phyloP scores from a whole-genome alignment of 2,113 vertebrate genomes.

The Notothenia rossii region DNA sequence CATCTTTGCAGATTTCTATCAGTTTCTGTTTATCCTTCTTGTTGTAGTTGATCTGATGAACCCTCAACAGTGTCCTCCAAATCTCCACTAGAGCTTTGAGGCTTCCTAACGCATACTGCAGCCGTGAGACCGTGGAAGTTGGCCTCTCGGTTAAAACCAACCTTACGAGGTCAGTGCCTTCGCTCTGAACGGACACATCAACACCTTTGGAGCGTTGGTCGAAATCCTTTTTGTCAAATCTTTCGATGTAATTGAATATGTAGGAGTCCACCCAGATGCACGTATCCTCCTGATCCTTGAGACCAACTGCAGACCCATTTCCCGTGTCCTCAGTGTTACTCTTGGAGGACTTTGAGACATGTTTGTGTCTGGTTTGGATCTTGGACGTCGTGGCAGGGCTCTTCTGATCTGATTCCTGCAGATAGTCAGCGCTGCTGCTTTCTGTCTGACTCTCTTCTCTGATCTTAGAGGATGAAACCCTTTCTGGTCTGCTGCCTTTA shows the following conservation, averaged over 20 bases:
- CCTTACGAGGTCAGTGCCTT: conserved; percentile 7
- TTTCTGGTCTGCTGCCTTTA: background rate
- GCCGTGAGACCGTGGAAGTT: background rate
- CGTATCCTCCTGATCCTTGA: background rate
- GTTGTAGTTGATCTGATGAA: conserved; percentile 24
- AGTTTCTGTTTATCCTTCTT: background rate
- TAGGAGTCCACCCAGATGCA: conserved; percentile 50
- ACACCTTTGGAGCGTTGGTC: conserved; percentile 14
- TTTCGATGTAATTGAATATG: conserved; percentile 50
- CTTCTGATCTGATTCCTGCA: conserved; percentile 2
- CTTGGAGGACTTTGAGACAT: background rate
- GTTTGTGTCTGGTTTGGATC: background rate
- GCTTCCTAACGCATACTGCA: background rate
- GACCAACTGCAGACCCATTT: background rate
- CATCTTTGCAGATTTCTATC: conserved; percentile 8
- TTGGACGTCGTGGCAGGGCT: background rate
- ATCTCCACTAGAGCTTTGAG: background rate
- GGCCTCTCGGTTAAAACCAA: conserved; percentile 13
- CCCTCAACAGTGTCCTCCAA: background rate
- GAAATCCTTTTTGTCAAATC: background rate
- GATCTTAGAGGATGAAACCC: background rate
- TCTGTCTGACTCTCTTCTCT: background rate
- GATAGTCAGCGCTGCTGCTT: background rate
- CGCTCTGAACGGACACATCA: rapidly evolving
- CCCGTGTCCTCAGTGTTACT: background rate